A percentile compares a stretch with the other conserved stretches of the same genome.
These are phyloP conservation scores for Pedionomus torquatus DNA, from an alignment of 2,113 vertebrate genomes.

Conservation along the genomic window DNA sequence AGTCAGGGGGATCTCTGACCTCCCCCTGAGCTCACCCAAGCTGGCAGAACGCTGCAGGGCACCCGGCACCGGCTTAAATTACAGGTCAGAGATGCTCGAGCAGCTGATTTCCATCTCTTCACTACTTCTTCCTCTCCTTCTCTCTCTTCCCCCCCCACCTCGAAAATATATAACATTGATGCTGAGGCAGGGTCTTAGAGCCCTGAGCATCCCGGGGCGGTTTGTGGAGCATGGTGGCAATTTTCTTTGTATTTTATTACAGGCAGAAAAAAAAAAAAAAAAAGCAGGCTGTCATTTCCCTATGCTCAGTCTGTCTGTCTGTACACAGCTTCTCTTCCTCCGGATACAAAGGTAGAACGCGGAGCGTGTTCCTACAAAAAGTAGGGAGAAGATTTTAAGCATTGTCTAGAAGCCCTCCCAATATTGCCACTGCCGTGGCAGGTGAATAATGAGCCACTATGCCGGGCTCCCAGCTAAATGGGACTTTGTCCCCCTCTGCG, in stretches of 20 bases:
- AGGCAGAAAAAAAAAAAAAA: background rate
- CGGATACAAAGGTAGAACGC: background rate
- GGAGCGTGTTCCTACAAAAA: background rate
- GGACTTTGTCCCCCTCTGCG: conserved; percentile 54
- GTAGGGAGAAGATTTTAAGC: conserved; percentile 10
- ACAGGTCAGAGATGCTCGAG: background rate
- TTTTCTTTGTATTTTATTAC: background rate
- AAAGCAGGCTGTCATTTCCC: background rate
- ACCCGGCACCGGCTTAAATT: background rate
- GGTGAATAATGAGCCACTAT: conserved; percentile 56
- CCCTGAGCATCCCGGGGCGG: background rate
- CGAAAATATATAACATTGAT: background rate
- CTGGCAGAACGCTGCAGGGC: background rate
- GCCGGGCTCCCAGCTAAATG: conserved; percentile 46
- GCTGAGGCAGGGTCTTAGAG: background rate
- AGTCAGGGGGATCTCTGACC: accelerated
- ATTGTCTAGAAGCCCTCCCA: conserved; percentile 29
- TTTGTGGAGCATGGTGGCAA: background rate
- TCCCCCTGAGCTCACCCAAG: background rate
- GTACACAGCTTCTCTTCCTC: background rate
- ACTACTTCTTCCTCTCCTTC: background rate
- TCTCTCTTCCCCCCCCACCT: background rate
- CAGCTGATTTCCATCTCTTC: background rate
- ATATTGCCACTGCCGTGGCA: conserved; percentile 32
- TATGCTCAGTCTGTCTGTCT: background rate